These are phyloP conservation scores for Peromyscus polionotus DNA, from an alignment of 2,113 vertebrate genomes.

Conservation along the genomic window DNA sequence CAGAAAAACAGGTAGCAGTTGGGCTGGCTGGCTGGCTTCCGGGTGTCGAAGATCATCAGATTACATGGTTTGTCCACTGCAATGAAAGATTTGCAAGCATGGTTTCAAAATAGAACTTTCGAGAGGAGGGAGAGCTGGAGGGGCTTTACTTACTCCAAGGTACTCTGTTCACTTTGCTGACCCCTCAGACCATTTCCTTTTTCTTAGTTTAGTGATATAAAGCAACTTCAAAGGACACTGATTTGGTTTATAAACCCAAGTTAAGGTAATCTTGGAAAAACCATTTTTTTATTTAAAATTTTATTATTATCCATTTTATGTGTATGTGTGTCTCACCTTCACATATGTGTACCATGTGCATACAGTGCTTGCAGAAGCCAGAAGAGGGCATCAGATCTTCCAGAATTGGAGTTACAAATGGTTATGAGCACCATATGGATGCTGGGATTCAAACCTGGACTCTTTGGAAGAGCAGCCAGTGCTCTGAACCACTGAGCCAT, in stretches of 20 bases:
- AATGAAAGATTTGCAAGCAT: conserved; percentile 66
- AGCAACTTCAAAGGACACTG: conserved; percentile 7
- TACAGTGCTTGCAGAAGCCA: neutral
- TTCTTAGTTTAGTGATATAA: neutral
- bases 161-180: neutral
- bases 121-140: neutral
- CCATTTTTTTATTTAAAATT: neutral
- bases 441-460: neutral
- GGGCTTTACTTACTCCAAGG: neutral
- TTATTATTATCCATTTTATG: neutral
- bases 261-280: neutral
- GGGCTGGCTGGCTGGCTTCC: conserved; percentile 72
- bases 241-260: neutral
- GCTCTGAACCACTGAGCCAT: neutral
- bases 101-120: conserved; percentile 20
- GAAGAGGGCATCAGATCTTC: neutral
- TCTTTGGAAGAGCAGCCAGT: neutral
- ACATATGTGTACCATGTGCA: neutral
- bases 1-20: conserved; percentile 90
- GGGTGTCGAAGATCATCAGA: conserved; percentile 85
- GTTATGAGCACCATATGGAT: neutral
- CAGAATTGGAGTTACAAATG: neutral
- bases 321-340: neutral
- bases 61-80: conserved; percentile 87
- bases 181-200: conserved; percentile 54